These are phyloP conservation scores for Colius striatus DNA, from an alignment of 2,113 vertebrate species.

Conservation along the genomic window DNA sequence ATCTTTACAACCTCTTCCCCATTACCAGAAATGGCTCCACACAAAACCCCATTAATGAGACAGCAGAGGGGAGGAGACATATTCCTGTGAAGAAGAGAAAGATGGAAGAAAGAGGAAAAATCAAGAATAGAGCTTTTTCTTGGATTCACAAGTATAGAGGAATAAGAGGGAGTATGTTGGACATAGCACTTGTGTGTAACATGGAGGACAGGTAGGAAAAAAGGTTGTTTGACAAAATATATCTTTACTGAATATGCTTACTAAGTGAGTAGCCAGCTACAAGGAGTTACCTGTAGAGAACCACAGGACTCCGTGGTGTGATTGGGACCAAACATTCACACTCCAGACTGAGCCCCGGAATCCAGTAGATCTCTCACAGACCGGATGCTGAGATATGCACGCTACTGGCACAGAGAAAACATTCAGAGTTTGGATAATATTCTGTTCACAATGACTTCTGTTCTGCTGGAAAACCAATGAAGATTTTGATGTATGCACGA, in stretches of 20 bases:
- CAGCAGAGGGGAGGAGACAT: background rate
- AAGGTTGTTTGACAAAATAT: background rate
- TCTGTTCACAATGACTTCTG: background rate
- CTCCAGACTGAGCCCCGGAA: background rate
- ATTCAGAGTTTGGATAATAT: background rate
- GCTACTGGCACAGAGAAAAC: background rate
- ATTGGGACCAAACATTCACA: background rate
- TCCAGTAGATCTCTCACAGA: background rate
- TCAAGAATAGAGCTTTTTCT: background rate
- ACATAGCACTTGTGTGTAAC: background rate
- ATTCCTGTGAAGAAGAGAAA: background rate
- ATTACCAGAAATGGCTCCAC: no score
- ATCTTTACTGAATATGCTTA: background rate
- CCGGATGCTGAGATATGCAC: background rate
- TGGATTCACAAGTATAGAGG: background rate
- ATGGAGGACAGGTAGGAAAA: background rate
- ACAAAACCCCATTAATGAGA: background rate
- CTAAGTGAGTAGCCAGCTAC: background rate
- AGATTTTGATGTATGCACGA: constrained; percentile 13
- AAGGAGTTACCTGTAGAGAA: background rate
- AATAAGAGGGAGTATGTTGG: background rate
- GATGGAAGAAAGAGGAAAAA: background rate
- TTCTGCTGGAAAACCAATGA: constrained; percentile 24
- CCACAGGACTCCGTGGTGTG: background rate
- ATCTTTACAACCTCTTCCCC: no score